These are phyloP conservation scores for Zapornia atra DNA, from an alignment of 2,113 vertebrate species.

Conservation along the genomic window DNA sequence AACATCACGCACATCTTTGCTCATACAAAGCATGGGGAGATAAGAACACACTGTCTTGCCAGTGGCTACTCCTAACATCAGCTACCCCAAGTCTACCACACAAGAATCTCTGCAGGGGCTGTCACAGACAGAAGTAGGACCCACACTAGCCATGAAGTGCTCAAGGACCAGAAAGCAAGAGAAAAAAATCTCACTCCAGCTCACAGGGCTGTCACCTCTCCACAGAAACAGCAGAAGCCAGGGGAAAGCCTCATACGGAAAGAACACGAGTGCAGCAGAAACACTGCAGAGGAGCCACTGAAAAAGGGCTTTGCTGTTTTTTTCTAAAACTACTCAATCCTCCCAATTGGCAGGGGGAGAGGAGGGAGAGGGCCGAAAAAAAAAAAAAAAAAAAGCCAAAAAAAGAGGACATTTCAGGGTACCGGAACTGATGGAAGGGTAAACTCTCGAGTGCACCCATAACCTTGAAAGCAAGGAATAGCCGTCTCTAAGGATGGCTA, in stretches of 20 bases:
- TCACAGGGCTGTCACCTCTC: not conserved
- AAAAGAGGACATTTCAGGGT: not conserved
- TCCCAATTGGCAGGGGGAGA: not conserved
- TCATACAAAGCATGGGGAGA: fast-evolving
- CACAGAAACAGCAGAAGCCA: not conserved
- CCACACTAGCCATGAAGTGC: fast-evolving
- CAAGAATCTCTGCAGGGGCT: not conserved
- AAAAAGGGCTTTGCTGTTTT: not conserved
- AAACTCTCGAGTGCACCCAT: not conserved
- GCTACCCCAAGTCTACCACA: not conserved
- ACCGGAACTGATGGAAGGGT: not conserved
- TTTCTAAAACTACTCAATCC: not conserved
- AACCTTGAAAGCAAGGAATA: not conserved
- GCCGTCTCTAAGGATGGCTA: not conserved
- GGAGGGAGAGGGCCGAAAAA: too few species aligned
- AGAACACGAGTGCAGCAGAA: not conserved
- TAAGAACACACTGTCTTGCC: not conserved
- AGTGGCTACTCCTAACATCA: not conserved
- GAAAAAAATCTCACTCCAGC: fast-evolving
- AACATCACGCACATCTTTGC: fast-evolving
- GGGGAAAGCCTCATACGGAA: not conserved
- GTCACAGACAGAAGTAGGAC: not conserved
- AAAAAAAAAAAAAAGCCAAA: too few species aligned
- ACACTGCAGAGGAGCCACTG: not conserved
- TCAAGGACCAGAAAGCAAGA: not conserved